A percentile compares a stretch with the other conserved stretches of the same genome.
Evolutionary conservation across 2,888 invertebrate species (phyloP).

Genomic region (Eupithecia inturbata): DNA sequence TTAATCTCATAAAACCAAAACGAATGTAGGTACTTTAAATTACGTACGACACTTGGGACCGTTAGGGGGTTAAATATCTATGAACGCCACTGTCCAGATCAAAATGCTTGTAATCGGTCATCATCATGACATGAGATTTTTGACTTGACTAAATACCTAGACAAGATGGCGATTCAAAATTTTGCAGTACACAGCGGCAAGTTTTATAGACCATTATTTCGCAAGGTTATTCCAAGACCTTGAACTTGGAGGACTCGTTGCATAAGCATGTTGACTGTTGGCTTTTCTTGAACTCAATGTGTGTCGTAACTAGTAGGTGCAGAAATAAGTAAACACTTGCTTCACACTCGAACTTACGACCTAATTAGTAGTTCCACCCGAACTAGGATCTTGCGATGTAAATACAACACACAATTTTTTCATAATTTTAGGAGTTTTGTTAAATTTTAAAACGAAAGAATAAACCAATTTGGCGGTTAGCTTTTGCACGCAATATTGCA

Average conservation of each 20-base stretch:
- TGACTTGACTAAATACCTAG: too few relatives aligned
- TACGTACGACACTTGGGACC: too few relatives aligned
- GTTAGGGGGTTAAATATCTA: too few relatives aligned
- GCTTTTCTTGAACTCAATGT: conserved; percentile 10
- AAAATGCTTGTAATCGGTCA: too few relatives aligned
- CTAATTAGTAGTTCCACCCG: neutral
- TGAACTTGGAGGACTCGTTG: conserved; percentile 7
- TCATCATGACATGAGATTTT: neutral
- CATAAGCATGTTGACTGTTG: conserved; percentile 3
- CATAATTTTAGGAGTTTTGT: neutral
- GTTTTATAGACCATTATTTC: neutral
- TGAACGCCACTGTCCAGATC: too few relatives aligned
- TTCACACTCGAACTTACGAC: neutral
- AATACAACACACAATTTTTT: neutral
- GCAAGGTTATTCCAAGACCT: neutral
- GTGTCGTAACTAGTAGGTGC: conserved; percentile 1
- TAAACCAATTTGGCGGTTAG: neutral
- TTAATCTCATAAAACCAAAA: too few relatives aligned
- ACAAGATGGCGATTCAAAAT: neutral
- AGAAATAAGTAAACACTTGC: conserved; percentile 3
- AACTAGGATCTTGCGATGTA: neutral
- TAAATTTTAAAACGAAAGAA: neutral
- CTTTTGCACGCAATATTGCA: neutral
- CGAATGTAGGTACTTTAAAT: too few relatives aligned
- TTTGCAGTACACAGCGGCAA: neutral